Evolutionary conservation across 2,113 vertebrate species (phyloP).

Genomic region (Mesocricetus auratus): DNA sequence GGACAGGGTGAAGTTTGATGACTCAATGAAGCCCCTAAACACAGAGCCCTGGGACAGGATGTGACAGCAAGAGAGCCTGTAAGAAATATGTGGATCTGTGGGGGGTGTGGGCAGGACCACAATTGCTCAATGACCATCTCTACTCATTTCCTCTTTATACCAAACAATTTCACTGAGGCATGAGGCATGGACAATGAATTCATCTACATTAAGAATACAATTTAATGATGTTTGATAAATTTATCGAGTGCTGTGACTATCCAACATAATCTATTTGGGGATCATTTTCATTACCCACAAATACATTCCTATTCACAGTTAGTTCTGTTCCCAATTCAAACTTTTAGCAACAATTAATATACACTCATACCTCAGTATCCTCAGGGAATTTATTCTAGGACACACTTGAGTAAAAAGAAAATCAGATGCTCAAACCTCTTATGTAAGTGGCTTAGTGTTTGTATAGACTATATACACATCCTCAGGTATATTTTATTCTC

Average conservation of each 20-base stretch:
- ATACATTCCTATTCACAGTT: not conserved
- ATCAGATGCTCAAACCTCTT: not conserved
- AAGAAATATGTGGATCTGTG: accelerated
- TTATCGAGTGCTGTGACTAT: not conserved
- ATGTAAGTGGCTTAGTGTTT: not conserved
- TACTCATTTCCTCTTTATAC: not conserved
- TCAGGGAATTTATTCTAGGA: not conserved
- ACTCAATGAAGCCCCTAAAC: not conserved
- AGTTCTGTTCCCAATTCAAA: not conserved
- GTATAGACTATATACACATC: not conserved
- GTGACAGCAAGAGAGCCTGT: not conserved
- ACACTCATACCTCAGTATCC: not conserved
- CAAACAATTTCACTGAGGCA: not conserved
- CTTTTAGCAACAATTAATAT: not conserved
- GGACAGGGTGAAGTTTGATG: not conserved
- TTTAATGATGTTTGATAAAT: not conserved
- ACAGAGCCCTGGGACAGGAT: not conserved
- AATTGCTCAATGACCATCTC: not conserved
- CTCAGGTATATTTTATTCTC: not conserved
- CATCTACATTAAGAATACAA: not conserved
- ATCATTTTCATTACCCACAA: not conserved
- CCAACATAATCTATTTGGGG: not conserved
- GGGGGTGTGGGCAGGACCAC: not conserved
- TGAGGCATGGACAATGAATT: not conserved
- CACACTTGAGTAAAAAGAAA: not conserved